Percentiles rank a stretch among this genome's conserved stretches.
phyloP scores from a whole-genome alignment of 2,888 invertebrate species.

The Epinotia brunnichana region DNA sequence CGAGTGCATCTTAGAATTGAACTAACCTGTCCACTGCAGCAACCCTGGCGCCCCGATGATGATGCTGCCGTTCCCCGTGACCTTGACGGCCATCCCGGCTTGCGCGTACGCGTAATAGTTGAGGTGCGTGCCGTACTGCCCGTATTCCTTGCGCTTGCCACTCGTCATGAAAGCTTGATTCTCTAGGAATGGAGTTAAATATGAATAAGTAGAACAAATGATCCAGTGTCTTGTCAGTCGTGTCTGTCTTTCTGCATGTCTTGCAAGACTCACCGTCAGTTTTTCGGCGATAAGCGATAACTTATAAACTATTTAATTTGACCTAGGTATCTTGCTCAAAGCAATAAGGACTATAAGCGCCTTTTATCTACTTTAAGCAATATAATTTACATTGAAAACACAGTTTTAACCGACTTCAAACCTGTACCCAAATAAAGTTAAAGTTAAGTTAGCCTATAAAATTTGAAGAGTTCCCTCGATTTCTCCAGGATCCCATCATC shows the following conservation, averaged over 20 bases:
- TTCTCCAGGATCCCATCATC: too few species aligned
- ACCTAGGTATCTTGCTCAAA: neutral
- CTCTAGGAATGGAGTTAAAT: slow-evolving; percentile 51
- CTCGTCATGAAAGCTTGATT: slow-evolving; percentile 63
- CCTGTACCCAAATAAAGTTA: too few species aligned
- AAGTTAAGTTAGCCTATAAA: too few species aligned
- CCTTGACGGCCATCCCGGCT: slow-evolving; percentile 79
- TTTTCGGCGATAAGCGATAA: too few species aligned
- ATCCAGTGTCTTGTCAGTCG: neutral
- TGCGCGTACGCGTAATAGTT: slow-evolving; percentile 81
- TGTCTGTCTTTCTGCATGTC: too few species aligned
- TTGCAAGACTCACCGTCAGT: too few species aligned
- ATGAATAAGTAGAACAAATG: neutral
- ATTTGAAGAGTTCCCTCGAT: too few species aligned
- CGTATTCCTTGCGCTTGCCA: slow-evolving; percentile 63
- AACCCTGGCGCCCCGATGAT: slow-evolving; percentile 85
- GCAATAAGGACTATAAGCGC: too few species aligned
- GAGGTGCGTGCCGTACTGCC: slow-evolving; percentile 63
- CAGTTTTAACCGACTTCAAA: too few species aligned
- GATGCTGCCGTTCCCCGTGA: slow-evolving; percentile 70
- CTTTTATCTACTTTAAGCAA: too few species aligned
- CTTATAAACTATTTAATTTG: neutral
- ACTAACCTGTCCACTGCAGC: slow-evolving; percentile 83
- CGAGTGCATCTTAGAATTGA: neutral
- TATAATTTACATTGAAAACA: too few species aligned